Base-by-base conservation (phyloP, 2,113 vertebrate species). In the Chloebia gouldiae region DNA sequence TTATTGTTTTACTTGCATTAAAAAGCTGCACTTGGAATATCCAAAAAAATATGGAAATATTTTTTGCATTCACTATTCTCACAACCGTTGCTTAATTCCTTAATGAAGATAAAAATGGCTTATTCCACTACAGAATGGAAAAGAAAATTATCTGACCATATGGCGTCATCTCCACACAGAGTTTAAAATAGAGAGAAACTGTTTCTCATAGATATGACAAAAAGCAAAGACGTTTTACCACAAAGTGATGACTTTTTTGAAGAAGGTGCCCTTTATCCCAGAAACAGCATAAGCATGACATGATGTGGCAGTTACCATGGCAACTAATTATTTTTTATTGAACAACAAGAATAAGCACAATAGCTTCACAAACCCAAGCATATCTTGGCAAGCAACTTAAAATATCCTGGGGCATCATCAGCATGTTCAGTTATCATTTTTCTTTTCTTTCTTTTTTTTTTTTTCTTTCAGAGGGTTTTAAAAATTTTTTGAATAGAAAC, bases 281-380 rank as follows among this genome's bases (percentile, higher is more conserved):
- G 76, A 96, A 95, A 93, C 81, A 96, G 75, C 91, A 96, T 91
- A 95, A 92, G 72, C 91, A 60, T 93, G 93, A 91, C 93, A 93
- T 86, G 90, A 96, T 92, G 85, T 97, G 93, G 89, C 84, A 93
- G 96, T 96, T 95, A 25, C 95, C 85, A 95, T 91, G 72, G 85
- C 78, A 96, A 96, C 95, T 90, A 95, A 96, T 96, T 96, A 94
- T 96, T 95, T 97, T 96, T 95, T 95, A 92, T 96, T 96, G 96
- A 95, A 95, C 93, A 94, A 94, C 89, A 94, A 92, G 89, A 92
- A 91, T 92, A 95, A 96, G 80, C 89, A 95, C 93, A 95, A 95
- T 96, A 94, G 93, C 92, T 95, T 56, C 92, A 80, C 53, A 72
- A 95, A 94, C 42, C 73, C 85, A 81, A 91, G 69, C 90, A 53